Evolutionary conservation across 2,888 invertebrate genomes (phyloP), one percentile per base, ranked within the genome.

Genomic region (Tetheella fluctuosa): DNA sequence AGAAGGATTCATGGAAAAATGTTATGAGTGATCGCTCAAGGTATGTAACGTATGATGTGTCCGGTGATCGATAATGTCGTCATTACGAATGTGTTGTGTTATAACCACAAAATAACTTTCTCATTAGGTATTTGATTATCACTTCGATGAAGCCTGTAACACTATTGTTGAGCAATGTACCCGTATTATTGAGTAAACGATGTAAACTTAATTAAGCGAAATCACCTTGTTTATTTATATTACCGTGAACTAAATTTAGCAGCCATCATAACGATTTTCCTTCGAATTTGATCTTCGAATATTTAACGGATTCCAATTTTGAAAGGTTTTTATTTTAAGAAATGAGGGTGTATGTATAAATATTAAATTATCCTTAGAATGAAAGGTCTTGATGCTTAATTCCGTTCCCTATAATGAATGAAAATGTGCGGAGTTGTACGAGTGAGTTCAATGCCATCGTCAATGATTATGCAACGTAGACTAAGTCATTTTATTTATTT

Each of bases 231-330:
- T 63, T 67, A 69, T 66, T 58, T 63, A 54, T 56, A 42, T 60
- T 56, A 58, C 53, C 55, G 58, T 57, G 55, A 58, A 60, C 72
- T 71, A 79, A 84, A 84, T 86, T 85, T 5, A 52, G 23, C 8
- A 6, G 13, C 12, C 6, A 75, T 66, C 71, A 78, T 86, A 91
- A 90, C 91, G 91, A 89, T 85, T 91, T 88, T 85, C 74, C 89
- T 92, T 92, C 90, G 88, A 91, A 90, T 90, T 90, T 76, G 84
- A 88, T 89, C 91, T 90, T 92, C 84, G 88, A 90, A 91, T 88
- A 84, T 85, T 82, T 91, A 92, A 92, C 92, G 91, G 92, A 90
- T 85, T 88, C 82, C 70, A 73, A 74, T 85, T 90, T 90, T 81
- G 81, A 87, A 85, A 80, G 79, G 71, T 71, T 71, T 63, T 74